Conservation (phyloP, 2,797 vertebrate genomes). For the Hafferia zeledoni region DNA sequence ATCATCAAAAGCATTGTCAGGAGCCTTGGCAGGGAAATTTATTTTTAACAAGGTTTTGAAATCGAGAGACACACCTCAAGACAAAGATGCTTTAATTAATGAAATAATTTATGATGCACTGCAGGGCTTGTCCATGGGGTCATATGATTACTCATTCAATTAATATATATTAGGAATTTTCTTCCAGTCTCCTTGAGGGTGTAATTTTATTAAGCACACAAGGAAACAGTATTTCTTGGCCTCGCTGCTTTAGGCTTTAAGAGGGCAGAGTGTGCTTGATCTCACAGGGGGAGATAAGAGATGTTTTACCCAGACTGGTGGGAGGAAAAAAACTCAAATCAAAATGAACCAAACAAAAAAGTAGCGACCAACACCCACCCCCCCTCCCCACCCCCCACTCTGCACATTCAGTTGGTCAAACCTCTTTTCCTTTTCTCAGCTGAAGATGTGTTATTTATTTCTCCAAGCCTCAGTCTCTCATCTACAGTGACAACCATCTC, state of each 20-base stretch:
- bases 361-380: accelerated
- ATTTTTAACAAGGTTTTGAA: neutral
- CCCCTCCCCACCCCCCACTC: accelerated
- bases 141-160: neutral
- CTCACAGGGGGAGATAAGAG: neutral
- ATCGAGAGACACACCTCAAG: neutral
- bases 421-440: neutral
- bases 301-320: accelerated
- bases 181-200: neutral
- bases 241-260: neutral
- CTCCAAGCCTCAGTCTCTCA: neutral
- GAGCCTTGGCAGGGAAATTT: neutral
- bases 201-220: neutral
- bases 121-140: neutral
- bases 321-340: neutral
- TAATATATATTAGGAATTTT: neutral
- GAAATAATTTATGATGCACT: neutral
- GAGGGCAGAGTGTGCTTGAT: neutral
- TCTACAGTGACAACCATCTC: neutral
- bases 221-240: neutral
- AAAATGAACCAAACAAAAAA: neutral
- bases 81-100: slow-evolving; percentile 24
- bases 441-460: neutral
- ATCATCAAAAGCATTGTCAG: neutral
- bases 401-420: neutral